phyloP scores from a whole-genome alignment of 1,140 invertebrate species.

The Chironomus tepperi region DNA sequence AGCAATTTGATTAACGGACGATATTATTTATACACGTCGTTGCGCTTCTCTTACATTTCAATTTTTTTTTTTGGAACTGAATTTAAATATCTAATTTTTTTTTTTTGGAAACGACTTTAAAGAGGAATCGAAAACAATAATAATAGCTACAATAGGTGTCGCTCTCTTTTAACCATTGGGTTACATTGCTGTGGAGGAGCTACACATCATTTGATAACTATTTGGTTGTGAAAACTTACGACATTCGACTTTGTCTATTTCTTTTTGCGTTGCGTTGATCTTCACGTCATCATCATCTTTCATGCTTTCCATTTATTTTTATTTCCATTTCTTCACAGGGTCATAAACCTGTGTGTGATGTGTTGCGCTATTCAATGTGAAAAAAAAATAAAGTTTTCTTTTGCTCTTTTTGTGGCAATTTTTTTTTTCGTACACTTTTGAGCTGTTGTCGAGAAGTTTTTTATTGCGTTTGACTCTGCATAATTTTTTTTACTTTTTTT shows the following conservation, averaged over 20 bases:
- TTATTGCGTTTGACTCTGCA: background rate
- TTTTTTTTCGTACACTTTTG: background rate
- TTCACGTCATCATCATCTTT: background rate
- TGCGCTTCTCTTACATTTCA: constrained; percentile 3
- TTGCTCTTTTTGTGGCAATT: background rate
- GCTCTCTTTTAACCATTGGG: background rate
- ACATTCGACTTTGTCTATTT: background rate
- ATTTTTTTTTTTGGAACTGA: background rate
- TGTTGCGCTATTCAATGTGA: background rate
- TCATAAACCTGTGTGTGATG: constrained; percentile 5
- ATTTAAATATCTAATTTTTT: background rate
- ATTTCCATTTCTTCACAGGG: background rate
- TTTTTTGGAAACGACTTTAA: background rate
- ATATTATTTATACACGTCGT: constrained; percentile 16
- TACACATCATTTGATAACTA: constrained; percentile 14
- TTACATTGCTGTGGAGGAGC: background rate
- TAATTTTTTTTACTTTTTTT: too few species aligned
- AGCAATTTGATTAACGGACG: constrained; percentile 20
- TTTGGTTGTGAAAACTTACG: constrained; percentile 12
- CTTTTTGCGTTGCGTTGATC: background rate
- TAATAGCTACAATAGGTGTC: background rate
- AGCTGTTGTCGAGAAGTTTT: background rate
- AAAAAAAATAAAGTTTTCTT: background rate
- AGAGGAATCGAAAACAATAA: background rate
- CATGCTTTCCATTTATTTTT: constrained; percentile 8